phyloP scores from a whole-genome alignment of 2,113 vertebrate genomes.

The Nannospalax galili region DNA sequence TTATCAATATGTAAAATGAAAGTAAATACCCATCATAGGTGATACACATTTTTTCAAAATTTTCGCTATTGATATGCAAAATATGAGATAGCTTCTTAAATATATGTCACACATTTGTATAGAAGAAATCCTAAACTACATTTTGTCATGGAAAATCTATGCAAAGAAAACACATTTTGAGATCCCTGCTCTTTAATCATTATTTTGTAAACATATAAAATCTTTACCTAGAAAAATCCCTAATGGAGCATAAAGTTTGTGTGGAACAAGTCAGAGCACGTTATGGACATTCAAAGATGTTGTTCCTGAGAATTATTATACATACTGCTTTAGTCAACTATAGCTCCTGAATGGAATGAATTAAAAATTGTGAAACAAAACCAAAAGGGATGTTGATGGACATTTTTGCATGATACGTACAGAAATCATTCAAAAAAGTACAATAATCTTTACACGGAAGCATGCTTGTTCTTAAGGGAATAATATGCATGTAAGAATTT shows the following conservation, averaged over 20 bases:
- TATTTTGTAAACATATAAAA: neutral
- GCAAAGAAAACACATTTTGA: neutral
- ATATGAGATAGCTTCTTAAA: neutral
- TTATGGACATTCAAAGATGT: neutral
- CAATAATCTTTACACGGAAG: neutral
- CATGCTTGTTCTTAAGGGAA: neutral
- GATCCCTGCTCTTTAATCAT: neutral
- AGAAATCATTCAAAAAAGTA: neutral
- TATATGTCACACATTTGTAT: neutral
- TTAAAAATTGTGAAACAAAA: slow-evolving; percentile 10
- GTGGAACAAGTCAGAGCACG: neutral
- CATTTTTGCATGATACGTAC: neutral
- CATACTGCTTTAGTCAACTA: neutral
- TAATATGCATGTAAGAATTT: neutral
- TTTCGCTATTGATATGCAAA: neutral
- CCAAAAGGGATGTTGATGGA: neutral
- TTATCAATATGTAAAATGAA: too few species aligned
- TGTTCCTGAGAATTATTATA: neutral
- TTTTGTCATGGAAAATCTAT: neutral
- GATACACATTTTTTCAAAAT: neutral
- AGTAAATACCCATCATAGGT: neutral
- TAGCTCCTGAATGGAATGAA: neutral
- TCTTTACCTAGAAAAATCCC: neutral
- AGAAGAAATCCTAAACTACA: neutral
- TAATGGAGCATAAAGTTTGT: neutral